Base-by-base conservation (phyloP, 2,888 invertebrate species). In the Spodoptera picta region DNA sequence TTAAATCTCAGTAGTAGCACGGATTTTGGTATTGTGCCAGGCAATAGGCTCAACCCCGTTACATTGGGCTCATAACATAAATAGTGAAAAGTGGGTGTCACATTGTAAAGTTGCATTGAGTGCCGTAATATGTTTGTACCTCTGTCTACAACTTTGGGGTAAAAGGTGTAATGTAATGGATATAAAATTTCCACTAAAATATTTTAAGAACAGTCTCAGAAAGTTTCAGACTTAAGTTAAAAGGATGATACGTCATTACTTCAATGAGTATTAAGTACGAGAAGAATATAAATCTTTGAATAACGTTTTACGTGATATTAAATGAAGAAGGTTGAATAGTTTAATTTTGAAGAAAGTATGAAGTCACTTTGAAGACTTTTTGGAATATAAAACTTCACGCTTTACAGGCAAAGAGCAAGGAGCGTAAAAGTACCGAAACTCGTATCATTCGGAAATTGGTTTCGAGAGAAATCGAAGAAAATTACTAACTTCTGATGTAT, bases 381-480 rank as follows among this genome's bases (percentile, higher is more conserved):
- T 6, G 42, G 45, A n/a, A 54, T 50, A 69, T 75, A 65, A 54
- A 75, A 76, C 76, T 76, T 65, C 53, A 53, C 50, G 65, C 46
- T 76, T 63, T 60, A 43, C 59, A 7, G 47, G 36, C 53, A 60
- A 23, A 9, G 45, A 57, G 65, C 27, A 56, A 42, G 11, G 45
- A 54, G 50, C 59, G 59, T 57, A 47, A 76, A 75, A 76, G 66
- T 57, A 52, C 27, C 68, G 41, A 61, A 73, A 73, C 54, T 73
- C 51, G 54, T 73, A 77, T 68, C 51, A 60, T 60, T 68, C 73
- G 62, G 69, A 71, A 75, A 72, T 72, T 72, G 76, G 71, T 72
- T 76, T 72, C 42, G 45, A 49, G 45, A 23, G 48, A 63, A 63
- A 58, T 63, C 58, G 53, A 47, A 41, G 73, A 71, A 72, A 72